Evolutionary conservation across 30 jellyfish, hydroid and myxozoan species (phyloP).

Genomic region (Aurelia aurita complex sp. Pacific): DNA sequence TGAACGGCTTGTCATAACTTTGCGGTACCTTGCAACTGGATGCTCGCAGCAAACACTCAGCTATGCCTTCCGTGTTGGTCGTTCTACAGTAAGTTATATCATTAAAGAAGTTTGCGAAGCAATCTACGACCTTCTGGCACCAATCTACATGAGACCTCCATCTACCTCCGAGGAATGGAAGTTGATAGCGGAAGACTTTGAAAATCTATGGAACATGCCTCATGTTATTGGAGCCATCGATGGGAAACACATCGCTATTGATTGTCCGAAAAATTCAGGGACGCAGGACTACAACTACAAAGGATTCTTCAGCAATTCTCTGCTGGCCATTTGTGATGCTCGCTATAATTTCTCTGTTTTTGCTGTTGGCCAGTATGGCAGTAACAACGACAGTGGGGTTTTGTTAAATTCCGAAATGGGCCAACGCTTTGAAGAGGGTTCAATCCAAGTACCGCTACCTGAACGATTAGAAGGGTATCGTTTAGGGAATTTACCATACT

Average conservation of each 20-base stretch:
- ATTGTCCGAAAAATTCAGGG: conserved; percentile 61
- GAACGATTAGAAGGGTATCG: conserved; percentile 16
- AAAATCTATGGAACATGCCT: conserved; percentile 62
- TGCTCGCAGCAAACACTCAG: conserved; percentile 68
- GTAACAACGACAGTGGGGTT: conserved; percentile 63
- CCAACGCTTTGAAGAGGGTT: conserved; percentile 44
- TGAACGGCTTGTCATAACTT: conserved; percentile 50
- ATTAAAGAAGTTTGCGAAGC: conserved; percentile 55
- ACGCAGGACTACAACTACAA: conserved; percentile 39
- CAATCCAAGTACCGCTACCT: conserved; percentile 14
- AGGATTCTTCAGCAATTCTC: conserved; percentile 43
- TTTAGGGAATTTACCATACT: conserved; percentile 32
- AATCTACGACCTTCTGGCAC: conserved; percentile 23
- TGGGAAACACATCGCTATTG: conserved; percentile 77
- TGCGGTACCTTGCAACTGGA: conserved; percentile 67
- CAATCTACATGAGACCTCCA: conserved; percentile 54
- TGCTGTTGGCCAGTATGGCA: conserved; percentile 52
- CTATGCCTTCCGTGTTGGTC: conserved; percentile 55
- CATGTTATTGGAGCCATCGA: conserved; percentile 81
- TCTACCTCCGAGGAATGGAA: conserved; percentile 55
- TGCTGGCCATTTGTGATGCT: conserved; percentile 81
- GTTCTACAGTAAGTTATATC: conserved; percentile 52
- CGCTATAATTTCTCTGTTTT: conserved; percentile 32
- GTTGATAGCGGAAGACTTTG: conserved; percentile 27
- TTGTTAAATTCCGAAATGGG: conserved; percentile 48